These are phyloP conservation scores for Melipona quadrifasciata DNA, from an alignment of 1,140 invertebrate genomes.

Conservation along the genomic window DNA sequence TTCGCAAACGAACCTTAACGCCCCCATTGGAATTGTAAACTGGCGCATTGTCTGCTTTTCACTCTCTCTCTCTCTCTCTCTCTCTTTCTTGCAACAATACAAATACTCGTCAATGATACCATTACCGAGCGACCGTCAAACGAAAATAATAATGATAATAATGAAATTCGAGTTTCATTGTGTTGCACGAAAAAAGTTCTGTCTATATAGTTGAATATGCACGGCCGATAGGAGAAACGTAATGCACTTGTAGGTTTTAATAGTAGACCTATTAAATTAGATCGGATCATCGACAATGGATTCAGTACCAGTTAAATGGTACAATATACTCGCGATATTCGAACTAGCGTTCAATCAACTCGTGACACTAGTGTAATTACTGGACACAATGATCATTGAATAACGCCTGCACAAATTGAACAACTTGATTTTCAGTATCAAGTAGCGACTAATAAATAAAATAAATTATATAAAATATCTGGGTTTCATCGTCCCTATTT, in stretches of 20 bases:
- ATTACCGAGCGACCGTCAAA: neutral
- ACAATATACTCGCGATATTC: neutral
- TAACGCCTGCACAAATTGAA: neutral
- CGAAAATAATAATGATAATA: neutral
- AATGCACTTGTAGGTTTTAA: neutral
- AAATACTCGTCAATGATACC: neutral
- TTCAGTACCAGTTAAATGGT: neutral
- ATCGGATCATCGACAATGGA: neutral
- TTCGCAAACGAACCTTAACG: conserved; percentile 12
- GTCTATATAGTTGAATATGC: neutral
- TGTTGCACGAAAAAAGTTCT: neutral
- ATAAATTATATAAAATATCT: too few species aligned
- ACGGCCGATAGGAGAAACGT: neutral
- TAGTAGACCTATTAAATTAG: conserved; percentile 3
- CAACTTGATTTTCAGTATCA: neutral
- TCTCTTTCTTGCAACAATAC: neutral
- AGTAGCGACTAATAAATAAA: too few species aligned
- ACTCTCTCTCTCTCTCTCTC: too few species aligned
- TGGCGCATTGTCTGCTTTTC: too few species aligned
- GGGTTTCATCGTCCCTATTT: too few species aligned
- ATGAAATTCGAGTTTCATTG: neutral
- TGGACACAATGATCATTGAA: neutral
- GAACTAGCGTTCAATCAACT: neutral
- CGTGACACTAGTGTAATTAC: neutral
- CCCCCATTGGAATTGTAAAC: neutral